These are phyloP conservation scores for Dromius quadrimaculatus DNA, from an alignment of 2,888 invertebrate species.

Conservation along the genomic window DNA sequence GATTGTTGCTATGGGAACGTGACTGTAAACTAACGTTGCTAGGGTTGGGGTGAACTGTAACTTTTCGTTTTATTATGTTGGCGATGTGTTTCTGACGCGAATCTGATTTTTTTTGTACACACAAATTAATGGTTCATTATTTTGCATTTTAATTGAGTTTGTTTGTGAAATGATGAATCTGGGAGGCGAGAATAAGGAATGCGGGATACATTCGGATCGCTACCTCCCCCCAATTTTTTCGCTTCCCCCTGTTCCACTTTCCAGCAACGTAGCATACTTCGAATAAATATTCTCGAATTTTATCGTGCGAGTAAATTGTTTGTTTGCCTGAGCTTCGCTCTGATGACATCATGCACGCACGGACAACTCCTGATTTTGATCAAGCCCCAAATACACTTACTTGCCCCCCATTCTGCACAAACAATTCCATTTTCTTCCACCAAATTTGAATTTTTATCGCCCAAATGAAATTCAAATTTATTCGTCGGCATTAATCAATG, in stretches of 20 bases:
- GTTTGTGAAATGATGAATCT: no score
- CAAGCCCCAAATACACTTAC: conserved; percentile 4
- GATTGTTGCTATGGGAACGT: conserved; percentile 15
- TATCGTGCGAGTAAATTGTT: conserved; percentile 3
- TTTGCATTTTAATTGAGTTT: no score
- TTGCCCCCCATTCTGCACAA: background rate
- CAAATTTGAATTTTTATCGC: conserved; percentile 7
- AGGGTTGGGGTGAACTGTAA: no score
- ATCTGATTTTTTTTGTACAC: no score
- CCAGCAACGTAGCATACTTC: background rate
- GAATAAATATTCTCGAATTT: background rate
- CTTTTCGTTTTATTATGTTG: no score
- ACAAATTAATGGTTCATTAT: no score
- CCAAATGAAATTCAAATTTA: conserved; percentile 28
- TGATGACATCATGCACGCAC: conserved; percentile 24
- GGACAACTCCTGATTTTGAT: conserved; percentile 6
- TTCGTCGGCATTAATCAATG: conserved; percentile 10
- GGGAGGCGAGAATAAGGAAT: no score
- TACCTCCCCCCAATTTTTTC: no score
- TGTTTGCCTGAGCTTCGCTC: conserved; percentile 4
- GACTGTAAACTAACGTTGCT: conserved; percentile 23
- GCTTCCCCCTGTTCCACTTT: no score
- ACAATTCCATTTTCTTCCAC: background rate
- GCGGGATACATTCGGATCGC: no score
- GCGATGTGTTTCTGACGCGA: no score